Conservation (phyloP, 2,888 invertebrate species). For the Microplitis deprimator region DNA sequence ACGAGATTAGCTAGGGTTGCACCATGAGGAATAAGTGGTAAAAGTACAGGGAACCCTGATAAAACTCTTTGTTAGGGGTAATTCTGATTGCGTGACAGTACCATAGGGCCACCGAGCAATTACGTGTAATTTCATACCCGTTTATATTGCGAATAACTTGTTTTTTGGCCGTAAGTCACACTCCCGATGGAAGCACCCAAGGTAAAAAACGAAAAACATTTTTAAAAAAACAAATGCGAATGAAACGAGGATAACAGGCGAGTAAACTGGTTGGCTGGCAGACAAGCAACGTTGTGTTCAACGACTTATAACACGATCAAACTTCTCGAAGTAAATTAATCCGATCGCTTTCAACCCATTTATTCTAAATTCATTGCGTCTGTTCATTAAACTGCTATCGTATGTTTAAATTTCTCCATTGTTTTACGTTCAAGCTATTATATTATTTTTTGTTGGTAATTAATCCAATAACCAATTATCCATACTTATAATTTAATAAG, state of each 20-base stretch:
- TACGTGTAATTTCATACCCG: conserved; percentile 60
- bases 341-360: conserved; percentile 34
- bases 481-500: neutral
- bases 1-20: conserved; percentile 12
- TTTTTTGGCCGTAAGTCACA: conserved; percentile 54
- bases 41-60: conserved; percentile 48
- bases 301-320: conserved; percentile 36
- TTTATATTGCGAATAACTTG: conserved; percentile 57
- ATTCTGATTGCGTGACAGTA: conserved; percentile 67
- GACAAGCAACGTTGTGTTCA: conserved; percentile 24
- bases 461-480: neutral
- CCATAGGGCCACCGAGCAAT: conserved; percentile 55
- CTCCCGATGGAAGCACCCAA: conserved; percentile 38
- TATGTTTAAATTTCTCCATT: conserved; percentile 11
- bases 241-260: conserved; percentile 11
- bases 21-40: conserved; percentile 46
- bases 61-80: conserved; percentile 56
- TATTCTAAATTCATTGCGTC: conserved; percentile 3
- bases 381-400: conserved; percentile 19
- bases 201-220: conserved; percentile 25
- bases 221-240: conserved; percentile 16
- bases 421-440: neutral
- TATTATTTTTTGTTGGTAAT: neutral
- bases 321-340: conserved; percentile 41
- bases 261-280: conserved; percentile 17